These are phyloP conservation scores for Leptopilina myrica DNA, from an alignment of 2,888 invertebrate species.

Conservation along the genomic window DNA sequence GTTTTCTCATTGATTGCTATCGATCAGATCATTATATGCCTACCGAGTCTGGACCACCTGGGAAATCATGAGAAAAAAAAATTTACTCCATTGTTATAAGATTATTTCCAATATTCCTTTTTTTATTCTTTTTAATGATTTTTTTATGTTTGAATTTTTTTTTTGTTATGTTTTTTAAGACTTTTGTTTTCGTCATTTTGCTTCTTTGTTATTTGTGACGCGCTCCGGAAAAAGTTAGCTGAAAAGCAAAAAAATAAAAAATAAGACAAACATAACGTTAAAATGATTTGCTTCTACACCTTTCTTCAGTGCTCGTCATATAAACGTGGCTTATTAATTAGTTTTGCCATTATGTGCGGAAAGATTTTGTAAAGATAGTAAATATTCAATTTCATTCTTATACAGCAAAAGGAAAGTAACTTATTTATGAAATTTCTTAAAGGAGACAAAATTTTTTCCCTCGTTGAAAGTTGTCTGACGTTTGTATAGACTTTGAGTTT, in stretches of 20 bases:
- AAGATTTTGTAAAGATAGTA: conserved; percentile 16
- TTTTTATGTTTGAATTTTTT: too few species aligned
- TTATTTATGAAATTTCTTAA: not conserved
- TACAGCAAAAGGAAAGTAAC: not conserved
- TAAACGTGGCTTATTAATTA: not conserved
- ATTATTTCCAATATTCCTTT: too few species aligned
- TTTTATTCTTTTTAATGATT: too few species aligned
- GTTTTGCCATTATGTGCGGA: not conserved
- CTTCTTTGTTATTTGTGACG: too few species aligned
- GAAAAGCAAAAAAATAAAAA: too few species aligned
- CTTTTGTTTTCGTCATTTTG: too few species aligned
- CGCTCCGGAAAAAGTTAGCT: too few species aligned
- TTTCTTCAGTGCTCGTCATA: too few species aligned
- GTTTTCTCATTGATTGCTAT: conserved; percentile 10
- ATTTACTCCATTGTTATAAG: too few species aligned
- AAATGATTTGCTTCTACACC: too few species aligned
- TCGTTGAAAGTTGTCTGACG: conserved; percentile 32
- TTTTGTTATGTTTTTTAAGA: too few species aligned
- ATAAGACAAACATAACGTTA: too few species aligned
- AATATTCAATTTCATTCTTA: conserved; percentile 21
- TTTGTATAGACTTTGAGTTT: conserved; percentile 19
- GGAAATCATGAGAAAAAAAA: conserved; percentile 40
- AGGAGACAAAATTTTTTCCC: not conserved
- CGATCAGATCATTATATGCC: conserved; percentile 40
- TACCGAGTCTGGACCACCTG: conserved; percentile 42